Percentiles rank a stretch among this genome's conserved stretches.
These are phyloP conservation scores for Pampusana beccarii DNA, from an alignment of 2,113 vertebrate species.

Conservation along the genomic window DNA sequence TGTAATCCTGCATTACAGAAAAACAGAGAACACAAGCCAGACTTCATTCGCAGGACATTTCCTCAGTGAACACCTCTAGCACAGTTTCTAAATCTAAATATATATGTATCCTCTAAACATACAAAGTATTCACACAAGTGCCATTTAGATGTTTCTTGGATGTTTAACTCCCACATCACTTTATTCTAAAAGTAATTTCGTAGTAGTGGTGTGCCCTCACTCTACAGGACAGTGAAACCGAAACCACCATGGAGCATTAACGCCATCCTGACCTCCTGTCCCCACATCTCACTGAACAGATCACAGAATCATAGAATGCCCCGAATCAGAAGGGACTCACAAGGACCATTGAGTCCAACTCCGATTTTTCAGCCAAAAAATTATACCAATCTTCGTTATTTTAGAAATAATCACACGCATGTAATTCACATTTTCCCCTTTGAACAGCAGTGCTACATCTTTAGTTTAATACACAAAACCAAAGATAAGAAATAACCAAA, in stretches of 20 bases:
- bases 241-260: fast-evolving
- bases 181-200: neutral
- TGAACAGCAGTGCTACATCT: neutral
- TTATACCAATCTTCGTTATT: neutral
- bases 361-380: neutral
- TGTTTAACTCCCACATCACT: neutral
- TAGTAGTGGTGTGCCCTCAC: neutral
- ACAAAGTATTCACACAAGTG: neutral
- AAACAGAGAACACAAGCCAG: fast-evolving
- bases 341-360: too few species aligned
- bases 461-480: neutral
- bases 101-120: neutral
- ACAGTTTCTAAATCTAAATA: neutral
- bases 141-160: neutral
- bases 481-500: neutral
- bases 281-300: neutral
- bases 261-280: neutral
- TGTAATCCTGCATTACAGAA: neutral
- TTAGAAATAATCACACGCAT: neutral
- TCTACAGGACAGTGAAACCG: neutral
- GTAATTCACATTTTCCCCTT: neutral
- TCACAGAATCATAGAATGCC: too few species aligned
- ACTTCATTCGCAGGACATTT: fast-evolving
- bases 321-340: too few species aligned
- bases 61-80: neutral